phyloP scores from a whole-genome alignment of 2,797 vertebrate genomes.

The Eulemur coronatus region DNA sequence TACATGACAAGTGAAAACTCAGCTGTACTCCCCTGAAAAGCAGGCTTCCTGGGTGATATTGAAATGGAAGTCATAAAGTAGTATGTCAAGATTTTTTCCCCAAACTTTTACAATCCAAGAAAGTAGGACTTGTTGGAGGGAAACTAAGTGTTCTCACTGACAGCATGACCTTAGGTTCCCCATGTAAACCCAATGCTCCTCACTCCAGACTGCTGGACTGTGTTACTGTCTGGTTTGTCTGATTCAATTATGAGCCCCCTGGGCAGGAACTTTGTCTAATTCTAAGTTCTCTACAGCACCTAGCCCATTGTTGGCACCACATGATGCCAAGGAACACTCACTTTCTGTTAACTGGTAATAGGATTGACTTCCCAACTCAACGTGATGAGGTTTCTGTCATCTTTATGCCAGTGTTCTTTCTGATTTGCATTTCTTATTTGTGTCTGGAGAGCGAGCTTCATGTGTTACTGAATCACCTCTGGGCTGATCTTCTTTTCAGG shows the following conservation, averaged over 20 bases:
- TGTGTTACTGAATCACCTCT: slow-evolving; percentile 71
- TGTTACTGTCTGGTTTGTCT: slow-evolving; percentile 75
- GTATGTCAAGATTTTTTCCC: neutral
- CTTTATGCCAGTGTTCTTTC: slow-evolving; percentile 57
- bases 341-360: slow-evolving; percentile 56
- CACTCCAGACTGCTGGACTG: slow-evolving; percentile 71
- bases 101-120: slow-evolving; percentile 1
- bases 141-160: neutral
- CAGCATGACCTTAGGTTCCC: slow-evolving; percentile 72
- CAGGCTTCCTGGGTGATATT: neutral
- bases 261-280: slow-evolving; percentile 66
- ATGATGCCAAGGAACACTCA: slow-evolving; percentile 66
- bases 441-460: slow-evolving; percentile 58
- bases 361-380: slow-evolving; percentile 50
- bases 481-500: slow-evolving; percentile 69
- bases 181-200: slow-evolving; percentile 43
- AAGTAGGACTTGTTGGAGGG: neutral
- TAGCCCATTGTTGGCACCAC: slow-evolving; percentile 58
- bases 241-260: slow-evolving; percentile 68
- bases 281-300: slow-evolving; percentile 62
- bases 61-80: slow-evolving; percentile 28
- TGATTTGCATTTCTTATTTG: slow-evolving; percentile 59
- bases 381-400: slow-evolving; percentile 58
- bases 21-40: neutral
- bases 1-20: slow-evolving; percentile 7